Percentiles rank a stretch among this genome's conserved stretches.
Conservation (phyloP, 2,888 invertebrate genomes). For the Carcina quercana region DNA sequence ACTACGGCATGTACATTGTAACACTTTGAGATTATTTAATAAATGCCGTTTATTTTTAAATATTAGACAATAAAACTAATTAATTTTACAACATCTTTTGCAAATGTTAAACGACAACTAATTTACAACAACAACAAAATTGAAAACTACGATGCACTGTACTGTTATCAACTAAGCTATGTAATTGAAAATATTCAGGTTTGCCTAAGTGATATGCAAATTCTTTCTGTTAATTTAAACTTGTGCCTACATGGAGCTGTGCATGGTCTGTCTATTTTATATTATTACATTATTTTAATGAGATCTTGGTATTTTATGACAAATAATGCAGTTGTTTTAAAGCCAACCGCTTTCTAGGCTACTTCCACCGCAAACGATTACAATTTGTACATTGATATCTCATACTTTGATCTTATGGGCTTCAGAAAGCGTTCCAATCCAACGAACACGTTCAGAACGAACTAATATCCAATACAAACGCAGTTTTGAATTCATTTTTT, state of each 20-base stretch:
- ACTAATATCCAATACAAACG: no score
- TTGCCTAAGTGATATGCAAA: conserved; percentile 1
- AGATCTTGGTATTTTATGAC: conserved; percentile 39
- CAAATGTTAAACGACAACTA: no score
- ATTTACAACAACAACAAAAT: no score
- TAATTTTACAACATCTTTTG: no score
- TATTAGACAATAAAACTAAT: conserved; percentile 23
- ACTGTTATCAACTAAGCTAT: no score
- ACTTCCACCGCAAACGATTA: conserved; percentile 3
- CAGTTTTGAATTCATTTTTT: no score
- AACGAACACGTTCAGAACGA: no score
- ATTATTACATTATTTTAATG: conserved; percentile 31
- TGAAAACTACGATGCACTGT: no score
- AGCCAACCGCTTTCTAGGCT: conserved; percentile 1
- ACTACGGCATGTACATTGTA: conserved; percentile 39
- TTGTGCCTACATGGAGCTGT: neutral
- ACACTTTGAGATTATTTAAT: conserved; percentile 39
- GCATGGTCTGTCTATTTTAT: neutral
- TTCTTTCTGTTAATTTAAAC: neutral
- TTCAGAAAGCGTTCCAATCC: no score
- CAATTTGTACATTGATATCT: no score
- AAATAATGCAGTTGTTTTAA: conserved; percentile 22
- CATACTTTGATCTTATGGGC: no score
- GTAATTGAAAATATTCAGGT: no score
- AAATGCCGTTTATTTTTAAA: conserved; percentile 43